Evolutionary conservation across 2,888 invertebrate genomes (phyloP).

Genomic region (Eretmocerus hayati): DNA sequence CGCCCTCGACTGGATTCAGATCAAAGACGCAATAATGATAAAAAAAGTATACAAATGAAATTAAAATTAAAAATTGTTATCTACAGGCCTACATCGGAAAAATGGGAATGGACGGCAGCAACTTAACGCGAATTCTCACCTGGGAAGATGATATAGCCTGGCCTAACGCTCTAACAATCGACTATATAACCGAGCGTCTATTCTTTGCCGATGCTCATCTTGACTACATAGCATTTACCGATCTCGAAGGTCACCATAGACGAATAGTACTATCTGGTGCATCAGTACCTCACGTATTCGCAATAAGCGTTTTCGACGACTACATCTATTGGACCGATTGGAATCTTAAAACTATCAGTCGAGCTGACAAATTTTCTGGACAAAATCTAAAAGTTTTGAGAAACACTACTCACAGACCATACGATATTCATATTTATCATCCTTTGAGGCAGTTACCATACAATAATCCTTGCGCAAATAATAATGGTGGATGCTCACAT

Average conservation of each 20-base stretch:
- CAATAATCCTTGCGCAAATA: conserved; percentile 80
- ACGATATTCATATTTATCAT: conserved; percentile 89
- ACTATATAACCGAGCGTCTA: conserved; percentile 89
- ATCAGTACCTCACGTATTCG: conserved; percentile 91
- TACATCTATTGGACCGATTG: conserved; percentile 96
- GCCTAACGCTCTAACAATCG: conserved; percentile 96
- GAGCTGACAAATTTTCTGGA: conserved; percentile 88
- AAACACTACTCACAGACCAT: conserved; percentile 91
- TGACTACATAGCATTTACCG: conserved; percentile 92
- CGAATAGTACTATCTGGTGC: conserved; percentile 73
- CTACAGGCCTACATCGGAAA: conserved; percentile 92
- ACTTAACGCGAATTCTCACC: conserved; percentile 78
- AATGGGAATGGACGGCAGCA: conserved; percentile 94
- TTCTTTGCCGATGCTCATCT: conserved; percentile 98
- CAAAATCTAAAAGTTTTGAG: conserved; percentile 65
- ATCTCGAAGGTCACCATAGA: conserved; percentile 84
- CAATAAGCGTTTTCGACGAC: conserved; percentile 89
- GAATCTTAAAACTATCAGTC: conserved; percentile 88
- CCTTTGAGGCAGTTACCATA: conserved; percentile 79
- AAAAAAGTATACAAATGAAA: too few relatives aligned
- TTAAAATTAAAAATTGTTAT: too few relatives aligned
- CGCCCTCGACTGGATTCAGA: too few relatives aligned
- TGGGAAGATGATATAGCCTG: conserved; percentile 95
- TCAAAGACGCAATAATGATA: too few relatives aligned
- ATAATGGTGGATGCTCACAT: conserved; percentile 95